These are phyloP conservation scores for Apamea anceps DNA, from an alignment of 2,888 invertebrate species.

Conservation along the genomic window DNA sequence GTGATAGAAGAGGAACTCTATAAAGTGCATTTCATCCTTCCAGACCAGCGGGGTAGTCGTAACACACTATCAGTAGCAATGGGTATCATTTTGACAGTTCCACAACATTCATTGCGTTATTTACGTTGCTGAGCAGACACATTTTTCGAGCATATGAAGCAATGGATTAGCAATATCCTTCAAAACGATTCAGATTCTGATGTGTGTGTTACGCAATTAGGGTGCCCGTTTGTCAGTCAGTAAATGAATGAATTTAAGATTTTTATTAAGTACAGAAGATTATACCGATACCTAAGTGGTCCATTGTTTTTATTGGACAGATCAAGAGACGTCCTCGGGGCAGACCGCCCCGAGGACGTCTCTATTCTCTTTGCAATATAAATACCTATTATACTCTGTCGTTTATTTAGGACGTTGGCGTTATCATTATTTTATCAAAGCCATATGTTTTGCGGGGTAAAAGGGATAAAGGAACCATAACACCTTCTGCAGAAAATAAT, in stretches of 20 bases:
- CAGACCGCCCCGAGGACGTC: not conserved
- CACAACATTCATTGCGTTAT: too few species aligned
- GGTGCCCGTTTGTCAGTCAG: not conserved
- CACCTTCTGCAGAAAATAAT: not conserved
- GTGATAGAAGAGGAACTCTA: not conserved
- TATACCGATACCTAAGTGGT: not conserved
- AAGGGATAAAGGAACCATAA: not conserved
- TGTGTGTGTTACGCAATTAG: too few species aligned
- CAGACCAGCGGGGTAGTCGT: not conserved
- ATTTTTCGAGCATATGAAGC: too few species aligned
- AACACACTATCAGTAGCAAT: too few species aligned
- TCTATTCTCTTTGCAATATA: conserved; percentile 6
- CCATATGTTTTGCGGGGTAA: not conserved
- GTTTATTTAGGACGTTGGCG: conserved; percentile 23
- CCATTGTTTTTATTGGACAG: conserved; percentile 15
- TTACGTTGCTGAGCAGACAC: too few species aligned
- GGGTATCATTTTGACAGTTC: too few species aligned
- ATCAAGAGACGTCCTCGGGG: not conserved
- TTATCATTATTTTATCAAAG: conserved; percentile 21
- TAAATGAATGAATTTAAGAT: not conserved
- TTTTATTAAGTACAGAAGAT: not conserved
- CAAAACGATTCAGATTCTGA: too few species aligned
- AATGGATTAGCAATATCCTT: too few species aligned
- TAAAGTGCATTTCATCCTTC: not conserved
- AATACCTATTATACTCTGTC: not conserved